Base-by-base conservation (phyloP, 2,888 invertebrate species). In the Amaurobius ferox region DNA sequence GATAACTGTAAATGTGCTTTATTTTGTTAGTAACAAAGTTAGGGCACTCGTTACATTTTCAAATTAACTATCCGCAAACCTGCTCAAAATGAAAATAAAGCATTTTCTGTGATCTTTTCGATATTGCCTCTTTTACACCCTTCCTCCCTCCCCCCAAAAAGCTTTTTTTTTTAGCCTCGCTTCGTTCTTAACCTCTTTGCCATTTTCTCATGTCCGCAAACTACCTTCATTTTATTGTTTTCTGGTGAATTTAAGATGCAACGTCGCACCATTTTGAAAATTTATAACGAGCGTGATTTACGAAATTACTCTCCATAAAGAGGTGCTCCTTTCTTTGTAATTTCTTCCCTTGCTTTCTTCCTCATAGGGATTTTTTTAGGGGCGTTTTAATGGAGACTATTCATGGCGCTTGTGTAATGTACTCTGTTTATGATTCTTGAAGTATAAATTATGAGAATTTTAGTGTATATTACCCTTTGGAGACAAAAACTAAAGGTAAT, bases 181-280 rank as follows among this genome's bases (percentile, higher is more conserved):
- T n/a, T n/a, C n/a, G n/a, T n/a, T n/a, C n/a, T n/a, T n/a, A n/a
- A n/a, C n/a, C n/a, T n/a, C n/a, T n/a, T n/a, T n/a, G n/a, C n/a
- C n/a, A n/a, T n/a, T n/a, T 55, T 55, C 23, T 55, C 44, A 23
- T 16, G 55, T 23, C 1, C 55, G 16, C 23, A 55, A 55, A 55
- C 11, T 3, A 19, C 55, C 55, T 55, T 55, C 55, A 55, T 55
- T 55, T 55, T 23, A 55, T 55, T 55, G 55, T 55, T 55, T 55
- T 55, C 55, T 23, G 44, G 44, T 44, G 44, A 16, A 44, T 7
- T 44, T 44, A 5, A 44, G 23, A 55, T 55, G 19, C 23, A 5
- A 19, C 19, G 23, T 19, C 23, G n/a, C 23, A 23, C 55, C 55
- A 55, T 23, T 55, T 16, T 19, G 5, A 1, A 23, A 55, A 55